Evolutionary conservation across 2,113 vertebrate species (phyloP).

Genomic region (Falcunculus frontatus): DNA sequence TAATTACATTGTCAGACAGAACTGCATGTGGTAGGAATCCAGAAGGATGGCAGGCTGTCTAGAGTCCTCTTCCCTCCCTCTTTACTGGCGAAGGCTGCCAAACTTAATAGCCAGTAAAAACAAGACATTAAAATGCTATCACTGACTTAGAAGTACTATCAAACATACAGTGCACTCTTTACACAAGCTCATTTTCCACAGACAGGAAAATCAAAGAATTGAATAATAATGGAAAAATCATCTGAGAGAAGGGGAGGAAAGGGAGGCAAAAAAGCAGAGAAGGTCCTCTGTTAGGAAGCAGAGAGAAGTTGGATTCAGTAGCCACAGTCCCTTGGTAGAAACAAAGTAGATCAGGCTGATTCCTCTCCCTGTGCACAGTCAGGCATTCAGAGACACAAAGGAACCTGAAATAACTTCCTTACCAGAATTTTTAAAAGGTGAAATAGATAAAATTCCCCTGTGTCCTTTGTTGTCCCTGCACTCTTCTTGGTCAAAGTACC

Average conservation of each 20-base stretch:
- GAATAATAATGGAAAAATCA: slow-evolving; percentile 1
- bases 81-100: background rate
- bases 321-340: background rate
- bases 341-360: background rate
- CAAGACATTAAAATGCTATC: background rate
- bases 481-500: background rate
- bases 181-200: slow-evolving; percentile 2
- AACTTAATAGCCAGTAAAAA: background rate
- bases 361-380: background rate
- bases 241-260: background rate
- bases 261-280: background rate
- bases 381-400: background rate
- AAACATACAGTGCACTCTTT: background rate
- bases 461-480: background rate
- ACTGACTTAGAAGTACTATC: background rate
- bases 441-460: background rate
- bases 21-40: background rate
- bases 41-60: background rate
- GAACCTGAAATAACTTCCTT: background rate
- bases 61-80: background rate
- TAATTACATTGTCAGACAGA: background rate
- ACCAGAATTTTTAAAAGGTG: background rate
- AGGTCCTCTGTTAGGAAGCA: background rate
- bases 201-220: background rate
- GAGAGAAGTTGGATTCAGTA: background rate